A percentile compares a stretch with the other conserved stretches of the same genome.
Evolutionary conservation across 1,140 invertebrate species (phyloP).

Genomic region (Drosophila kohkoa): DNA sequence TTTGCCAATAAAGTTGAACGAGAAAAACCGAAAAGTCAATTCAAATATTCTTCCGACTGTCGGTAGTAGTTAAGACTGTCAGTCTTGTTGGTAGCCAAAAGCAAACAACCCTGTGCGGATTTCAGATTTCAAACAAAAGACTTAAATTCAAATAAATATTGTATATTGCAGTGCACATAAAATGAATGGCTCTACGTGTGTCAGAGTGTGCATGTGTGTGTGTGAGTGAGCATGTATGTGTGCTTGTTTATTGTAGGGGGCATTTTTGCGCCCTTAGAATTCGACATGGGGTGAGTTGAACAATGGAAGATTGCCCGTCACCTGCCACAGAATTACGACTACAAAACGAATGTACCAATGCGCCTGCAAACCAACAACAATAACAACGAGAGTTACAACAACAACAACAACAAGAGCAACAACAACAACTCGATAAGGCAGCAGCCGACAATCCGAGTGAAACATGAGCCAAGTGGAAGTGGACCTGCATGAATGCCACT

Average conservation of each 20-base stretch:
- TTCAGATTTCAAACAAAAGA: conserved; percentile 79
- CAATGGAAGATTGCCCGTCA: conserved; percentile 84
- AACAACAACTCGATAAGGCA: conserved; percentile 12
- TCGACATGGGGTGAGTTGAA: conserved; percentile 84
- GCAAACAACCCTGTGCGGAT: conserved; percentile 79
- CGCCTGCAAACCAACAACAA: conserved; percentile 19
- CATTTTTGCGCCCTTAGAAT: conserved; percentile 79
- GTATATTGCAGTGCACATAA: conserved; percentile 81
- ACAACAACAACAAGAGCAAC: conserved; percentile 17
- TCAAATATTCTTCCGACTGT: conserved; percentile 28
- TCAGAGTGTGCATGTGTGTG: conserved; percentile 21
- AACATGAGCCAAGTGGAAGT: conserved; percentile 73
- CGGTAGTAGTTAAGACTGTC: conserved; percentile 32
- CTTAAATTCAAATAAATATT: conserved; percentile 84
- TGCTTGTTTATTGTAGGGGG: conserved; percentile 78
- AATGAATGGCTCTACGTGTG: conserved; percentile 60
- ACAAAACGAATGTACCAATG: conserved; percentile 77
- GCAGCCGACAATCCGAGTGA: conserved; percentile 58
- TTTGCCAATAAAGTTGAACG: conserved; percentile 79
- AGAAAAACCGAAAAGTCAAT: conserved; percentile 59
- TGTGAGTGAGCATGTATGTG: conserved; percentile 28
- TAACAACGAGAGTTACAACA: conserved; percentile 9
- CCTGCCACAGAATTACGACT: conserved; percentile 79
- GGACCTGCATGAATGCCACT: conserved; percentile 84
- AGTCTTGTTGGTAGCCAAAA: conserved; percentile 59